Evolutionary conservation across 2,888 invertebrate genomes (phyloP).

Genomic region (Piscicola geometra): DNA sequence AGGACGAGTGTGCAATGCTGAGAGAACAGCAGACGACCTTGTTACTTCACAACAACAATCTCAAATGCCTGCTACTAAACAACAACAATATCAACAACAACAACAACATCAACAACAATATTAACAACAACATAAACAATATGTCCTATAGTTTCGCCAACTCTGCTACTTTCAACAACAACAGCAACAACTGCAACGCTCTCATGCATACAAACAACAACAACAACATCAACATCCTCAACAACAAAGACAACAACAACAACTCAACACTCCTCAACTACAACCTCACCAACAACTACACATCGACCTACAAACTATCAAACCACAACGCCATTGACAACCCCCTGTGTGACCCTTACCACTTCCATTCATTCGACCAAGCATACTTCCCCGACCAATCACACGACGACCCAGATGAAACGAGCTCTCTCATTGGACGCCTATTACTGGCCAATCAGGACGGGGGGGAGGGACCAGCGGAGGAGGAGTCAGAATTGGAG

Average conservation of each 20-base stretch:
- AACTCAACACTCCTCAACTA: not conserved
- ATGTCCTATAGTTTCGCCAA: not conserved
- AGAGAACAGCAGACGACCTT: conserved; percentile 58
- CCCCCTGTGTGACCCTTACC: too few species aligned
- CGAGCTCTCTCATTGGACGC: not conserved
- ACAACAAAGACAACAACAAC: not conserved
- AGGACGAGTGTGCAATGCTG: conserved; percentile 71
- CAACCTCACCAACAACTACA: not conserved
- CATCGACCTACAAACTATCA: not conserved
- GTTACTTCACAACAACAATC: not conserved
- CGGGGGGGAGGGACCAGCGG: conserved; percentile 19
- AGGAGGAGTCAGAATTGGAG: not conserved
- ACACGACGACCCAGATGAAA: not conserved
- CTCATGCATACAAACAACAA: not conserved
- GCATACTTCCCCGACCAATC: not conserved
- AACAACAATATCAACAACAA: not conserved
- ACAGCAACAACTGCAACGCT: not conserved
- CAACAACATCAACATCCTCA: not conserved
- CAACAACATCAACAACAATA: conserved; percentile 2
- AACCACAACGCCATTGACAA: too few species aligned
- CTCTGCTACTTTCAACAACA: not conserved
- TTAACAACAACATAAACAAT: not conserved
- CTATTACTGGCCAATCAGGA: conserved; percentile 9
- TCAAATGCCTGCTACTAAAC: not conserved
- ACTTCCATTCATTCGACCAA: too few species aligned